A percentile compares a stretch with the other conserved stretches of the same genome.
phyloP scores from a whole-genome alignment of 2,888 invertebrate genomes.

The Hipparchia semele region DNA sequence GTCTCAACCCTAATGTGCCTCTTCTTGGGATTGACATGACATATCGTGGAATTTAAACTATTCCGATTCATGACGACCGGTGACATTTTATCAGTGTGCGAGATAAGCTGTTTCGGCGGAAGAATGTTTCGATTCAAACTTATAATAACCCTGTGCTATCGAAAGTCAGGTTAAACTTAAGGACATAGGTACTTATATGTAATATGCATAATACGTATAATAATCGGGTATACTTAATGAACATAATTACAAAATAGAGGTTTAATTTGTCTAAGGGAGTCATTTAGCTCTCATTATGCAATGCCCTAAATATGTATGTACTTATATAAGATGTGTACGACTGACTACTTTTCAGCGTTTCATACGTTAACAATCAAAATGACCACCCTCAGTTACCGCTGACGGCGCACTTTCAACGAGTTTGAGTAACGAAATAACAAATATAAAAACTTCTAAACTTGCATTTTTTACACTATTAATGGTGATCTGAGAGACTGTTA shows the following conservation, averaged over 20 bases:
- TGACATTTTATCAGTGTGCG: constrained; percentile 8
- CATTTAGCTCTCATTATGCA: too few species aligned
- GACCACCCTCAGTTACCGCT: too few species aligned
- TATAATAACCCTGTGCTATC: neutral
- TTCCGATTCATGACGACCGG: constrained; percentile 5
- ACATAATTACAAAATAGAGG: too few species aligned
- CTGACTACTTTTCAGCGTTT: neutral
- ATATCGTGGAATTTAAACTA: constrained; percentile 31
- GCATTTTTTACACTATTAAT: neutral
- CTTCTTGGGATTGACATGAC: constrained; percentile 63
- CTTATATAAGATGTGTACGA: too few species aligned
- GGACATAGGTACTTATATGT: neutral
- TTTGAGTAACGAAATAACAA: neutral
- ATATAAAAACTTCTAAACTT: neutral
- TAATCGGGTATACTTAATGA: too few species aligned
- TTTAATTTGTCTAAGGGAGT: too few species aligned
- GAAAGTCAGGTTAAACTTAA: neutral
- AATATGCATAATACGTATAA: too few species aligned
- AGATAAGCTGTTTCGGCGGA: neutral
- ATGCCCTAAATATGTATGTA: too few species aligned
- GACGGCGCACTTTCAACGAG: too few species aligned
- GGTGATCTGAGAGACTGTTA: neutral
- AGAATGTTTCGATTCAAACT: neutral
- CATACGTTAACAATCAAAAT: neutral
- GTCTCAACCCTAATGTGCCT: constrained; percentile 79